Evolutionary conservation across 2,888 invertebrate species (phyloP).

Genomic region (Meteorus cinctellus): DNA sequence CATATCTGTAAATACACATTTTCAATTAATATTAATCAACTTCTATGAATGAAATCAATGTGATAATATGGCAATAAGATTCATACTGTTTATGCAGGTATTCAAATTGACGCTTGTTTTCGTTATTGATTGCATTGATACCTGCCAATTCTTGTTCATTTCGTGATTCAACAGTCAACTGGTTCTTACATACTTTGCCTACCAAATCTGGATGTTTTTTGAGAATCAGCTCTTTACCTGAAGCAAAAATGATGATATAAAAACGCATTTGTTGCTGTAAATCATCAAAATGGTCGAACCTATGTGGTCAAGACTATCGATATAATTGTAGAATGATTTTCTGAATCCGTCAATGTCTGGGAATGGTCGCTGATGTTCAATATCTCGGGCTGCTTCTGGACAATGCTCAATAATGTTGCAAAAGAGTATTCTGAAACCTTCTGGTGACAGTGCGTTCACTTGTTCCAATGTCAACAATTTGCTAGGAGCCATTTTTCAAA

Average conservation of each 20-base stretch:
- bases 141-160: slow-evolving; percentile 78
- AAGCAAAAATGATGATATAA: background rate
- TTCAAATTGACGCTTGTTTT: slow-evolving; percentile 75
- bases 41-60: background rate
- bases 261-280: slow-evolving; percentile 9
- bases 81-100: slow-evolving; percentile 72
- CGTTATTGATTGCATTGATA: slow-evolving; percentile 74
- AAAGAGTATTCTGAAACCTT: slow-evolving; percentile 77
- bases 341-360: slow-evolving; percentile 73
- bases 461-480: slow-evolving; percentile 72
- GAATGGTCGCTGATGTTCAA: slow-evolving; percentile 76
- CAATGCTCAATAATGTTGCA: slow-evolving; percentile 80
- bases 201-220: slow-evolving; percentile 80
- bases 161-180: slow-evolving; percentile 77
- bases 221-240: slow-evolving; percentile 77
- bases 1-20: slow-evolving; percentile 75
- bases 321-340: slow-evolving; percentile 75
- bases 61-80: background rate
- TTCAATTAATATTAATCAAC: background rate
- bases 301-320: slow-evolving; percentile 75
- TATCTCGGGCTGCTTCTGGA: slow-evolving; percentile 75
- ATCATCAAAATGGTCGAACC: slow-evolving; percentile 70
- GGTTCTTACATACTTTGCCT: slow-evolving; percentile 75
- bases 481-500: slow-evolving; percentile 50
- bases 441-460: slow-evolving; percentile 75